Base-by-base conservation (phyloP, 2,888 invertebrate genomes). In the Andrena haemorrhoa region DNA sequence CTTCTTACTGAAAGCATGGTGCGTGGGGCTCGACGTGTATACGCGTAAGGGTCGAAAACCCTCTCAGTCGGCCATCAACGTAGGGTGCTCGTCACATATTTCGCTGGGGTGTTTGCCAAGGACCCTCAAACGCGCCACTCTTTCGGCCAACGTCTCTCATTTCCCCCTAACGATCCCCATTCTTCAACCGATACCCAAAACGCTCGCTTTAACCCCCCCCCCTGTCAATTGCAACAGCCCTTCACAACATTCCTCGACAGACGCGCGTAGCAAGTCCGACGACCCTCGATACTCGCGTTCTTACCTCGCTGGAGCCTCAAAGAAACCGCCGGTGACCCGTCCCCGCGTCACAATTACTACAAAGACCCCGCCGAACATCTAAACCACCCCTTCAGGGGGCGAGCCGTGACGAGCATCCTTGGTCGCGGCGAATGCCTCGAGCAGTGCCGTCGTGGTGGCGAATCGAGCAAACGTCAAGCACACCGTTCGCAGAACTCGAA, bases 71-170 rank as follows among this genome's bases (percentile, higher is more conserved):
- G 33, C 71, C 73, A 73, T 83, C 69, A 80, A 69, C 53, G 49
- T 80, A 80, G 82, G 82, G 80, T 83, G 71, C 82, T 83, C 82
- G 82, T 73, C 76, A 70, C 66, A 61, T 26, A 51, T 73, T 80
- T 69, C 75, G 47, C 49, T 73, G 56, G 73, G 73, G 65, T 61
- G 61, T 73, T 66, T n/a, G 65, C 61, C 26, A 60, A 79, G 74
- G 65, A 64, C 35, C 31, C 79, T 65, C 47, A 56, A 47, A 6
- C 49, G 41, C 68, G 66, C 20, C 78, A 63, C 78, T 73, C 72
- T 75, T 35, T 49, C 64, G 73, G 64, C 31, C 60, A 61, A 71
- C 71, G 47, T 29, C 58, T 35, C 10, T 69, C 41, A 12, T 6
- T 0, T 12, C 20, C 60, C 58, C n/a, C 29, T 51, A 4, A 3